A percentile compares a stretch with the other conserved stretches of the same genome.
These are phyloP conservation scores for Lophura swinhoii DNA, from an alignment of 2,797 vertebrate genomes.

Conservation along the genomic window DNA sequence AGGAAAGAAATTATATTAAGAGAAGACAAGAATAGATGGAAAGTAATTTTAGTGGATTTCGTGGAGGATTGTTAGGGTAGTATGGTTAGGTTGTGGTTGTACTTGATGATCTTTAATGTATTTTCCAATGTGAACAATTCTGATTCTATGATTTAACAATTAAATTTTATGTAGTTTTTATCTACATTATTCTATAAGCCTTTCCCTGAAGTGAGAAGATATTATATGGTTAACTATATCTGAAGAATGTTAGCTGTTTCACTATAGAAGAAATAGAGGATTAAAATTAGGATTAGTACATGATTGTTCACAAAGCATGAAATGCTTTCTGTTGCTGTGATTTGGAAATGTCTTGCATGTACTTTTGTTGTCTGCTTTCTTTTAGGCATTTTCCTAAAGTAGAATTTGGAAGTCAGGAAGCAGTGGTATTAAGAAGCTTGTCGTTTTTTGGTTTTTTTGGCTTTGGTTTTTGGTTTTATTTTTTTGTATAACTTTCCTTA, in stretches of 20 bases:
- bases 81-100: no score
- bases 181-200: not conserved
- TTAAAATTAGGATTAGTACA: slow-evolving; percentile 61
- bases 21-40: not conserved
- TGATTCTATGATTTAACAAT: no score
- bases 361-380: not conserved
- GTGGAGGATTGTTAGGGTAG: no score
- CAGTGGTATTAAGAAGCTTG: not conserved
- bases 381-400: not conserved
- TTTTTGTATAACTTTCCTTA: not conserved
- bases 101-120: no score
- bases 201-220: not conserved
- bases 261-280: slow-evolving; percentile 1
- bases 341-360: slow-evolving; percentile 25
- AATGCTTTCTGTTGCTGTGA: slow-evolving; percentile 25
- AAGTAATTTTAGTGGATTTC: not conserved
- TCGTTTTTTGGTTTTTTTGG: no score
- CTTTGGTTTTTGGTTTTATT: no score
- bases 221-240: slow-evolving; percentile 3
- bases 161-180: not conserved
- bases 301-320: slow-evolving; percentile 33
- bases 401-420: not conserved
- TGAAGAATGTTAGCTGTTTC: slow-evolving; percentile 35
- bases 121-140: no score
- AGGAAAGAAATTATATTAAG: not conserved